These are phyloP conservation scores for Frankliniella intonsa DNA, from an alignment of 2,888 invertebrate species.

Conservation along the genomic window DNA sequence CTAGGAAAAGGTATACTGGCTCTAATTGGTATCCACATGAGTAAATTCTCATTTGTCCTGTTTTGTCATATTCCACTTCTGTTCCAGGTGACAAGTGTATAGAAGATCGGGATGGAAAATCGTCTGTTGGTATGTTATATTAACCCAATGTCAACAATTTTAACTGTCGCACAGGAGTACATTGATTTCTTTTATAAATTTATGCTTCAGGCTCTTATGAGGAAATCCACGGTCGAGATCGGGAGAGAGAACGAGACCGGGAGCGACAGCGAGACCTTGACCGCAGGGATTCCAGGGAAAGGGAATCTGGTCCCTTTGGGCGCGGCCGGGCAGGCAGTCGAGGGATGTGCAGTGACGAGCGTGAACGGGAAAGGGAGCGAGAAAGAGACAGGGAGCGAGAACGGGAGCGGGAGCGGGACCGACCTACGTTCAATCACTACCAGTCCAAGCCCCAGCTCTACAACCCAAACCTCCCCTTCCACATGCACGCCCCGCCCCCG, in stretches of 20 bases:
- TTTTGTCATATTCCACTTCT: not conserved
- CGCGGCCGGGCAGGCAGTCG: conserved; percentile 21
- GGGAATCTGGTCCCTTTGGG: conserved; percentile 1
- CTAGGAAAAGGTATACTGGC: not conserved
- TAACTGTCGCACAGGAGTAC: not conserved
- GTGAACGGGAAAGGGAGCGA: conserved; percentile 31
- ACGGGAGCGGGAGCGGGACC: conserved; percentile 32
- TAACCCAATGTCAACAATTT: not conserved
- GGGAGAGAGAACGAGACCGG: not conserved
- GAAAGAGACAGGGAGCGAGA: conserved; percentile 7
- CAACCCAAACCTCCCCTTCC: conserved; percentile 37
- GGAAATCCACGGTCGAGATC: not conserved
- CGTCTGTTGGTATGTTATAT: not conserved
- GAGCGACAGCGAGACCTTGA: not conserved
- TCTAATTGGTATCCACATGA: not conserved
- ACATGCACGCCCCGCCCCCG: conserved; percentile 39
- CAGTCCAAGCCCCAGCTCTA: conserved; percentile 41
- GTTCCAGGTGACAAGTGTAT: not conserved
- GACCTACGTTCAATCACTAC: conserved; percentile 40
- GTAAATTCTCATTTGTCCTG: not conserved
- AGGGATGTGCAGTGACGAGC: conserved; percentile 33
- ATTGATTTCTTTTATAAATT: not conserved
- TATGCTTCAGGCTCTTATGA: not conserved
- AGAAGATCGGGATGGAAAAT: not conserved
- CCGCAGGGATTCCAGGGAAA: not conserved